Base-by-base conservation (phyloP, 2,888 invertebrate genomes). In the Limnephilus lunatus region DNA sequence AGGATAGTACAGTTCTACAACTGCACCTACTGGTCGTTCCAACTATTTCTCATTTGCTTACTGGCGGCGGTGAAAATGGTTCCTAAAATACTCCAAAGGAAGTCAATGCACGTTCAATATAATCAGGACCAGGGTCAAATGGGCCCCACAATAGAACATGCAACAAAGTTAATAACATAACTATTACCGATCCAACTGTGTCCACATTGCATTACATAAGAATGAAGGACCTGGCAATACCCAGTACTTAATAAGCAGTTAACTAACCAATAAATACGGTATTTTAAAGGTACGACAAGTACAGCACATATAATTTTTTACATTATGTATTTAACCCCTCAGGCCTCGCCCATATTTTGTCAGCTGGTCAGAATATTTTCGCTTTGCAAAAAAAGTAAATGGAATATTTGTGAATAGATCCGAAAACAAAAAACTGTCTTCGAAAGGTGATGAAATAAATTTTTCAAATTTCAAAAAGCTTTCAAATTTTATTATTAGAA, bases 1-100 rank as follows among this genome's bases (percentile, higher is more conserved):
- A 30, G 68, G 30, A 85, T 91, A 44, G 25, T 91, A n/a, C 44
- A 68, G 19, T 86, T 86, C 81, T 91, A 91, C 44, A 95, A 95
- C 94, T 96, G 96, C 0, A 95, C 96, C 92, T 95, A 94, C 89
- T 96, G 96, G 96, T 94, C 95, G 35, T 96, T 95, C 90, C 96
- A 96, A 92, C 92, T 95, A 1, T 91, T 96, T 44, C 93, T 96
- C 48, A 82, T 90, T 53, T 87, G 95, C 0, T 92, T 89, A 30
- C 85, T 82, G 25, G 81, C 39, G 12, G 39, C 32, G 30, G 90
- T 32, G 25, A 35, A 32, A 83, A 19, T 83, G 68, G 68, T 25
- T n/a, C 68, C 68, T 68, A 68, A 68, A 68, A 25, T 25, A 25
- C 25, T 68, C 25, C 25, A 68, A 25, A 25, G 68, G 68, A 68